A percentile compares a stretch with the other conserved stretches of the same genome.
phyloP scores from a whole-genome alignment of 2,113 vertebrate genomes.

The Gymnocephalus cernua region DNA sequence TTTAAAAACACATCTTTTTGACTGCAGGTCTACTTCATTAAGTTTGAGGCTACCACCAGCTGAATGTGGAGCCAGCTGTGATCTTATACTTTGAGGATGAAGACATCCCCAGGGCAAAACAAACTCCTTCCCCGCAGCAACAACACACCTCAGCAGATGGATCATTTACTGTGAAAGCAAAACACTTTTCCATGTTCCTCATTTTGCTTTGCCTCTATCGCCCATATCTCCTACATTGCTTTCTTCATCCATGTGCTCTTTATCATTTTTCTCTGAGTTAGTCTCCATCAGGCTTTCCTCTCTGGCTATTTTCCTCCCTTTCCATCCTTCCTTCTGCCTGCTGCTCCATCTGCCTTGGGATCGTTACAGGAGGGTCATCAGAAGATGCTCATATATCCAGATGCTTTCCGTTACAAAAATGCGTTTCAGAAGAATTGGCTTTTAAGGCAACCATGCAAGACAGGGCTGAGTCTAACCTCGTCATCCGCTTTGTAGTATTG shows the following conservation, averaged over 20 bases:
- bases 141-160: constrained; percentile 46
- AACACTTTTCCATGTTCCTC: constrained; percentile 22
- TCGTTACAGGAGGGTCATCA: constrained; percentile 53
- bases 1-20: constrained; percentile 18
- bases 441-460: constrained; percentile 41
- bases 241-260: constrained; percentile 8
- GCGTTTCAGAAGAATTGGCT: constrained; percentile 61
- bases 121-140: constrained; percentile 53
- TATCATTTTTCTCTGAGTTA: constrained; percentile 38
- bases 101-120: constrained; percentile 56
- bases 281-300: constrained; percentile 31
- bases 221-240: constrained; percentile 31
- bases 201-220: constrained; percentile 22
- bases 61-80: constrained; percentile 49
- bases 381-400: constrained; percentile 60
- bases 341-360: constrained; percentile 56
- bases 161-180: constrained; percentile 49
- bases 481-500: constrained; percentile 12
- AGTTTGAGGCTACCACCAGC: constrained; percentile 28
- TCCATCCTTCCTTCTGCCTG: constrained; percentile 6
- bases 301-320: constrained; percentile 7
- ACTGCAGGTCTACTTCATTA: constrained; percentile 22
- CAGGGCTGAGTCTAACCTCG: constrained; percentile 11
- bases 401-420: constrained; percentile 68
- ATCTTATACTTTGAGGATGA: constrained; percentile 49